Percentiles rank a stretch among this genome's conserved stretches.
These are phyloP conservation scores for Mimachlamys varia DNA, from an alignment of 2,888 invertebrate species.

Conservation along the genomic window DNA sequence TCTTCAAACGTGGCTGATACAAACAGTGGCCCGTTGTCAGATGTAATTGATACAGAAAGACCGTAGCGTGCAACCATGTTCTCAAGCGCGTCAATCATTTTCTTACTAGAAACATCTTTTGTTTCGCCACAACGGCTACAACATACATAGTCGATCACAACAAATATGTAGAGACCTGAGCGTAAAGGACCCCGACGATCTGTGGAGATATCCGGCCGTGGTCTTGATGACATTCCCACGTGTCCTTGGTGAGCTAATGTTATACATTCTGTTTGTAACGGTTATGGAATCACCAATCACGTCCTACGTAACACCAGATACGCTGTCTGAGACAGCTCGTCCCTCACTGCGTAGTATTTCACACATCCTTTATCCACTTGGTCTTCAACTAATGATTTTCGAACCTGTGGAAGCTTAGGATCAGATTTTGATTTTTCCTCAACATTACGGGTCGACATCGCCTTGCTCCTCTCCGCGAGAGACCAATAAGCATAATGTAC, in stretches of 20 bases:
- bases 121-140: slow-evolving; percentile 53
- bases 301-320: slow-evolving; percentile 49
- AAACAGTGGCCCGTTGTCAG: slow-evolving; percentile 60
- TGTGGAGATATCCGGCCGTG: slow-evolving; percentile 57
- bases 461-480: slow-evolving; percentile 46
- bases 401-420: slow-evolving; percentile 37
- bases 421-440: slow-evolving; percentile 49
- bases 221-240: slow-evolving; percentile 53
- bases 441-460: slow-evolving; percentile 47
- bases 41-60: slow-evolving; percentile 51
- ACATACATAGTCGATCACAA: slow-evolving; percentile 60
- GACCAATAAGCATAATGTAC: slow-evolving; percentile 49
- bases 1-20: slow-evolving; percentile 49
- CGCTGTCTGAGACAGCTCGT: slow-evolving; percentile 41
- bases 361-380: slow-evolving; percentile 37
- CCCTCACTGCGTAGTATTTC: slow-evolving; percentile 37
- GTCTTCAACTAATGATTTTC: slow-evolving; percentile 36
- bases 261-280: slow-evolving; percentile 39
- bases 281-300: slow-evolving; percentile 43
- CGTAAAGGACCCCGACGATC: slow-evolving; percentile 59
- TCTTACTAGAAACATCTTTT: slow-evolving; percentile 54
- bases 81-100: slow-evolving; percentile 53
- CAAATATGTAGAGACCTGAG: slow-evolving; percentile 54
- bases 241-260: slow-evolving; percentile 49
- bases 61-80: slow-evolving; percentile 56